Conservation (phyloP, 2,888 invertebrate species). For the Lochmaea crataegi region DNA sequence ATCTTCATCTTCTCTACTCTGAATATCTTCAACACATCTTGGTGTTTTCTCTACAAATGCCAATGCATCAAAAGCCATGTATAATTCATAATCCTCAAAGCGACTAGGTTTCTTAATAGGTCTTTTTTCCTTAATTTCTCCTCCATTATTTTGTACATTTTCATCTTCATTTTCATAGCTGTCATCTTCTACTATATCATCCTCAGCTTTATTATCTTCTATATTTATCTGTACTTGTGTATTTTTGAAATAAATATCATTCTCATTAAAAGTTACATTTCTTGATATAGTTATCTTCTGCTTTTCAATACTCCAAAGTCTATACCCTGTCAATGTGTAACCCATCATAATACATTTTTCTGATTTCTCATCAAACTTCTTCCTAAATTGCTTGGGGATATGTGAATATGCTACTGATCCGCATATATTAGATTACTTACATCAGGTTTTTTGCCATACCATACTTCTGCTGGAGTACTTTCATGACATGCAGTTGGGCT, state of each 20-base stretch:
- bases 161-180: not conserved
- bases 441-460: not conserved
- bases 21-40: too few species aligned
- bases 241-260: not conserved
- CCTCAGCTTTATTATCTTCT: not conserved
- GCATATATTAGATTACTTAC: not conserved
- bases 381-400: conserved; percentile 28
- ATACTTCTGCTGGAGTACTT: conserved; percentile 3
- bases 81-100: not conserved
- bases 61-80: not conserved
- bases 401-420: not conserved
- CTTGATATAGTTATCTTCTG: not conserved
- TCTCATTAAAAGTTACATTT: not conserved
- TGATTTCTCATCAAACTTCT: conserved; percentile 31
- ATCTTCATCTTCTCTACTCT: too few species aligned
- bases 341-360: conserved; percentile 20
- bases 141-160: not conserved
- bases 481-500: not conserved
- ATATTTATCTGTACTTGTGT: not conserved
- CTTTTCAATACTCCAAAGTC: conserved; percentile 9
- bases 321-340: conserved; percentile 18
- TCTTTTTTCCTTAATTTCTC: not conserved
- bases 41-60: too few species aligned
- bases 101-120: not conserved
- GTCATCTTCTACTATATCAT: not conserved